phyloP scores from a whole-genome alignment of 2,113 vertebrate genomes.

The Oreochromis niloticus region DNA sequence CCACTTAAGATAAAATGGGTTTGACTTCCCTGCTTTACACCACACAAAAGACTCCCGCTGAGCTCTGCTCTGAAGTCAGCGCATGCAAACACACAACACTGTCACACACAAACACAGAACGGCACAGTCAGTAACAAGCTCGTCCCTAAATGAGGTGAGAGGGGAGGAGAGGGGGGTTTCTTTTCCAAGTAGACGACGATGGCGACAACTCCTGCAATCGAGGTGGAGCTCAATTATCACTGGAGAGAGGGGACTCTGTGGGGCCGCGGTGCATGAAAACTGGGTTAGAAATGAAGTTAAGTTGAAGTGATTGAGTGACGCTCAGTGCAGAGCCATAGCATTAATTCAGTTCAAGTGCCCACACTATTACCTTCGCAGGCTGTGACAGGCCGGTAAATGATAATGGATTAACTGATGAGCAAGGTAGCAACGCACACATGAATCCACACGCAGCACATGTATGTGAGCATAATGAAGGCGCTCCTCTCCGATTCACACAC shows the following conservation, averaged over 20 bases:
- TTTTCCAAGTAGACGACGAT: slow-evolving; percentile 17
- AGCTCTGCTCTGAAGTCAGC: neutral
- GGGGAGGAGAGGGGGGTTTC: slow-evolving; percentile 20
- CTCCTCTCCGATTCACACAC: neutral
- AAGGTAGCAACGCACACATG: neutral
- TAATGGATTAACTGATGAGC: slow-evolving; percentile 32
- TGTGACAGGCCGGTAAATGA: slow-evolving; percentile 45
- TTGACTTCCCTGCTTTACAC: neutral
- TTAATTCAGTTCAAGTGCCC: slow-evolving; percentile 33
- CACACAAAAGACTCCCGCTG: neutral
- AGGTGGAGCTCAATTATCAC: slow-evolving; percentile 31
- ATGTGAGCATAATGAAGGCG: neutral
- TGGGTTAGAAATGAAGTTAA: slow-evolving; percentile 45
- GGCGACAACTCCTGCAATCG: neutral
- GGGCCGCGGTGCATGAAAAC: slow-evolving; percentile 7
- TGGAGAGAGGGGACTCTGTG: neutral
- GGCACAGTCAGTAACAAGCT: neutral
- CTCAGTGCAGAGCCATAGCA: neutral
- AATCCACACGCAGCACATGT: neutral
- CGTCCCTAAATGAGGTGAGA: slow-evolving; percentile 21
- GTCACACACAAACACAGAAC: neutral
- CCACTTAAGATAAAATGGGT: neutral
- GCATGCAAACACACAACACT: neutral
- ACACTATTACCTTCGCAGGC: slow-evolving; percentile 5
- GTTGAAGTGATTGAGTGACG: slow-evolving; percentile 24